Base-by-base conservation (phyloP, 2,797 vertebrate genomes). In the Megaceryle alcyon region DNA sequence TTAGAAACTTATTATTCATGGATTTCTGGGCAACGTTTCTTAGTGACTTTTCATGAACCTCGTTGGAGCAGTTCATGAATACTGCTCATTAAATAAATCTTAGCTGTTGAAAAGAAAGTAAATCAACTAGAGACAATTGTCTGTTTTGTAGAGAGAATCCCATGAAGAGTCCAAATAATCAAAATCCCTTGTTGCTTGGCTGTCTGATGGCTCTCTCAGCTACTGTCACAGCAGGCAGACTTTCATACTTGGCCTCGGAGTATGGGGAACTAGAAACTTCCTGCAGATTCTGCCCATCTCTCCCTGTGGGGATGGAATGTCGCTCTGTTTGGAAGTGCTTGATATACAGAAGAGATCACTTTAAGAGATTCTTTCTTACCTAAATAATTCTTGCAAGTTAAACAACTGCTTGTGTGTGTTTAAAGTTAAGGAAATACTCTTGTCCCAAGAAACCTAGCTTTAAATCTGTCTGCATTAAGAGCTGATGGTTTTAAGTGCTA, bases 91-190 rank as follows among this genome's bases (percentile, higher is more conserved):
- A 56, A 88, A 53, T 93, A 82, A 73, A 83, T 82, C 51, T 90
- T 75, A 26, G 14, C 61, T 90, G 43, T 81, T 92, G 82, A 86
- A 86, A 89, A 83, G 72, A 39, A 90, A 65, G 64, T 82, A 90
- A 84, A 88, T 69, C 65, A 82, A 6, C 33, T 66, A 26, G 41
- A 92, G 69, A 65, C 79, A 86, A 64, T 79, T 63, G n/a, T 68
- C 31, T 81, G 19, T 60, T 94, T 59, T 76, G 59, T 15, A 69
- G 64, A 44, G 61, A 51, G 54, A 66, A 66, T 88, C 44, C 43
- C 43, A 3, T 70, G 60, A 56, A 60, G 57, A 82, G 51, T 82
- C 53, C 82, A 94, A 49, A 66, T 79, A 82, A 72, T 73, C 51
- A 7, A 69, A 76, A 57, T 90, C 66, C 4, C 1, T 82, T 68